A percentile compares a stretch with the other conserved stretches of the same genome.
Evolutionary conservation across 92 coral and sea anemone genomes (phyloP).

Genomic region (Phymanthus crucifer): DNA sequence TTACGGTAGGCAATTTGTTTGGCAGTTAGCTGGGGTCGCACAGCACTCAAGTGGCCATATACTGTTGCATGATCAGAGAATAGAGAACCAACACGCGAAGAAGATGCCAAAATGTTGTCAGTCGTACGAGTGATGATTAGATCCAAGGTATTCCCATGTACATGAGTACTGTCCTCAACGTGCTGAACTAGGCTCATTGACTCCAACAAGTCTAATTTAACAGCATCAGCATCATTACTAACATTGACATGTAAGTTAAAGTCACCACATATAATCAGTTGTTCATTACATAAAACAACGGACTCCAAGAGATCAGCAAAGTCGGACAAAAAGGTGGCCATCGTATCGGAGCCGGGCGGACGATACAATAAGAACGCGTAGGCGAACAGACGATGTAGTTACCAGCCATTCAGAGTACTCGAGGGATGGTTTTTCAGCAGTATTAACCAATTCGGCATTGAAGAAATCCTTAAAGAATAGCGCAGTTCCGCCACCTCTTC

Average conservation of each 20-base stretch:
- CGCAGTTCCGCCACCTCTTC: conserved; percentile 1
- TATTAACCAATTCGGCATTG: not conserved
- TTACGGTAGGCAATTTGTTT: not conserved
- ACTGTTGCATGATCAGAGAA: not conserved
- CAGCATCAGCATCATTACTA: conserved; percentile 3
- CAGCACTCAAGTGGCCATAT: not conserved
- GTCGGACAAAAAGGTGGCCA: conserved; percentile 28
- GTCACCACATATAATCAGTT: conserved; percentile 39
- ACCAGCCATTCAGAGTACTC: conserved; percentile 12
- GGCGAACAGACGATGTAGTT: not conserved
- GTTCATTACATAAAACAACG: conserved; percentile 37
- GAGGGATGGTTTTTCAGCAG: not conserved
- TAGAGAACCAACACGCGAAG: not conserved
- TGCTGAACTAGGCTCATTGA: conserved; percentile 38
- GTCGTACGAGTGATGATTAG: too few relatives aligned
- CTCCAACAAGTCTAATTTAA: conserved; percentile 30
- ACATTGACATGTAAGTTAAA: conserved; percentile 46
- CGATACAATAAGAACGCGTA: conserved; percentile 33
- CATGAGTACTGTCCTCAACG: not conserved
- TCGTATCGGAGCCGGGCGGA: conserved; percentile 26
- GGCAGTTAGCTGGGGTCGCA: not conserved
- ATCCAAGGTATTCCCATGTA: too few relatives aligned
- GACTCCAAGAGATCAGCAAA: conserved; percentile 40
- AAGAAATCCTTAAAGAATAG: not conserved
- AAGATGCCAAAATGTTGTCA: not conserved